Percentiles rank a stretch among this genome's conserved stretches.
Evolutionary conservation across 2,113 vertebrate species (phyloP).

Genomic region (Melanerpes aurifrons): DNA sequence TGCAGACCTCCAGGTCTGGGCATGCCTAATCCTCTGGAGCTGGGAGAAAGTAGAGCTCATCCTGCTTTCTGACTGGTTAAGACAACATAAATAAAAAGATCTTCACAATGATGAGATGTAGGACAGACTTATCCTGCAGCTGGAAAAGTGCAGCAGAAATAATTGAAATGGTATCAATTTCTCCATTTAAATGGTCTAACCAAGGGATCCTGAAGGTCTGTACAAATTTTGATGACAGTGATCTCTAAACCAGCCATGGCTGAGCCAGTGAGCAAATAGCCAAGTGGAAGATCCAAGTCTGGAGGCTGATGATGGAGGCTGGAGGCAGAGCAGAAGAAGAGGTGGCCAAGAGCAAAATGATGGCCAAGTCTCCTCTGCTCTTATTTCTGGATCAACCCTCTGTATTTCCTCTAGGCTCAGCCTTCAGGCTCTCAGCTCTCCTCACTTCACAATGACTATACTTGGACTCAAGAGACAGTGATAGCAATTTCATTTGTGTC

Average conservation of each 20-base stretch:
- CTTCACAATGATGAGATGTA: neutral
- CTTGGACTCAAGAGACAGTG: neutral
- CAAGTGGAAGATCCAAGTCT: fast-evolving
- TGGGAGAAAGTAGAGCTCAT: neutral
- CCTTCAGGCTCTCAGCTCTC: neutral
- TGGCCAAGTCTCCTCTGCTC: neutral
- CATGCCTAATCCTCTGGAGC: neutral
- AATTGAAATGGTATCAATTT: neutral
- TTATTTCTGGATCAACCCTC: neutral
- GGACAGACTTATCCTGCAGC: neutral
- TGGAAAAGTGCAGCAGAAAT: neutral
- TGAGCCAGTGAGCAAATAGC: neutral
- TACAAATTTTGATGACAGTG: neutral
- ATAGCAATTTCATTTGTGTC: neutral
- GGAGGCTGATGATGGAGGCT: fast-evolving
- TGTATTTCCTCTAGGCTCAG: neutral
- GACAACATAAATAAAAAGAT: neutral
- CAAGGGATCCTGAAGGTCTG: neutral
- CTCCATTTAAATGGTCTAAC: neutral
- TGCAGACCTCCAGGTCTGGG: neutral
- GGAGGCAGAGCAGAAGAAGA: neutral
- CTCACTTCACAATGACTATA: neutral
- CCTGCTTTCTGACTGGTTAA: neutral
- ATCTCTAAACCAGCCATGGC: neutral
- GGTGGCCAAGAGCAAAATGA: neutral